Base-by-base conservation (phyloP, 2,888 invertebrate species). In the Podotricha telesiphe region DNA sequence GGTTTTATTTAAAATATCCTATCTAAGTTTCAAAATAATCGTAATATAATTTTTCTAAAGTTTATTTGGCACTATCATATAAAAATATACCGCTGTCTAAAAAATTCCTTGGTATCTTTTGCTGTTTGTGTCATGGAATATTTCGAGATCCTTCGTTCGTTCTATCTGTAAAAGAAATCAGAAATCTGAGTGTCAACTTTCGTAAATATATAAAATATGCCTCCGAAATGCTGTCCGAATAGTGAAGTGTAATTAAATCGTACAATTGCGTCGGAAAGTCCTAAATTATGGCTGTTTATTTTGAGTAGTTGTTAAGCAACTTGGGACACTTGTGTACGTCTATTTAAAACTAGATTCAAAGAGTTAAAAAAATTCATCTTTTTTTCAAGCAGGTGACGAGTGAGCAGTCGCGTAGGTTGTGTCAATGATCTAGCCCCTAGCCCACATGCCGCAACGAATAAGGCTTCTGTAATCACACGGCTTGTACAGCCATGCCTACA, bases 391-490 rank as follows among this genome's bases (percentile, higher is more conserved):
- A 93, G 93, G 93, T 93, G 93, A 91, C 89, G 87, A 90, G 82
- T 80, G 86, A 89, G 82, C 80, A 82, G 82, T 76, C 85, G 89
- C 83, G 92, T 93, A 89, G 91, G 91, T 83, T 89, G 93, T 91
- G 93, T 93, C 93, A 93, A 90, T 91, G 93, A 86, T 91, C 93
- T 88, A 89, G 86, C 87, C 83, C 82, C 82, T 88, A 89, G 90
- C 92, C 92, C 92, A 93, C 93, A 92, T 91, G 91, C 88, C 89
- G 82, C 82, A 84, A 82, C 88, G 87, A 89, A 91, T 89, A 91
- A 90, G 90, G 89, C 89, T 86, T 85, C 86, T 82, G 86, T 91
- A 90, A 91, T 92, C 87, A 89, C 86, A 87, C 79, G 82, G 85
- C 78, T 72, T 72, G 82, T 86, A 88, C 82, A 81, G 82, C 74